A percentile compares a stretch with the other conserved stretches of the same genome.
Conservation (phyloP, 2,113 vertebrate genomes). For the Hippocampus zosterae region DNA sequence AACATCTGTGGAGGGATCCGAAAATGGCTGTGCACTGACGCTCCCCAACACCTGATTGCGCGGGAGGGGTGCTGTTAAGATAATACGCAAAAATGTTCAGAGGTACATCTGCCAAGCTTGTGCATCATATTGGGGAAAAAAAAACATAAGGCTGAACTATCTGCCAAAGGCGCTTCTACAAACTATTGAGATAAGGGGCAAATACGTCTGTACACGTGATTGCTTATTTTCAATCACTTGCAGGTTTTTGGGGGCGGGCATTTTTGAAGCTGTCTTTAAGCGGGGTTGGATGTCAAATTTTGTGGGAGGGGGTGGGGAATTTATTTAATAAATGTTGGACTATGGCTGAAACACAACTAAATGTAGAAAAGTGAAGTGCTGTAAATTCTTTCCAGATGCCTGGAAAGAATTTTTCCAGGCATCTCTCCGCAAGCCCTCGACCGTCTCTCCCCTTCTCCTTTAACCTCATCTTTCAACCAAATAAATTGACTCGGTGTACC, state of each 20-base stretch:
- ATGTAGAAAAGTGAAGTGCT: neutral
- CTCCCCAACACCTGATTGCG: neutral
- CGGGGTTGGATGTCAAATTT: too few relatives aligned
- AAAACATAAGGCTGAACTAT: neutral
- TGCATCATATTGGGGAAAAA: neutral
- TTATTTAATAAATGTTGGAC: neutral
- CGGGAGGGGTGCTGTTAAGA: neutral
- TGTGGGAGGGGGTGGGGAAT: too few relatives aligned
- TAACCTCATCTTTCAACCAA: slow-evolving; percentile 53
- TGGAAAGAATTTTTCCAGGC: too few relatives aligned
- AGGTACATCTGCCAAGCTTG: neutral
- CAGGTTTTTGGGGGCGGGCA: neutral
- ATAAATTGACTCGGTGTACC: slow-evolving; percentile 45
- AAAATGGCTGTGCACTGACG: neutral
- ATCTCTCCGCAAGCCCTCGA: slow-evolving; percentile 11
- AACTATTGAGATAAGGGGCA: neutral
- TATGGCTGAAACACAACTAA: neutral
- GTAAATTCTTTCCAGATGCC: neutral
- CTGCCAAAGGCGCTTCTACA: neutral
- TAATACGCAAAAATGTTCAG: neutral
- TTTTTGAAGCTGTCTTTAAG: too few relatives aligned
- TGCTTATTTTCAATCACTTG: neutral
- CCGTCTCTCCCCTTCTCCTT: slow-evolving; percentile 22
- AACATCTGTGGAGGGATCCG: neutral
- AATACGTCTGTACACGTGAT: neutral